These are phyloP conservation scores for Ochotona princeps DNA, from an alignment of 2,113 vertebrate genomes.

Conservation along the genomic window DNA sequence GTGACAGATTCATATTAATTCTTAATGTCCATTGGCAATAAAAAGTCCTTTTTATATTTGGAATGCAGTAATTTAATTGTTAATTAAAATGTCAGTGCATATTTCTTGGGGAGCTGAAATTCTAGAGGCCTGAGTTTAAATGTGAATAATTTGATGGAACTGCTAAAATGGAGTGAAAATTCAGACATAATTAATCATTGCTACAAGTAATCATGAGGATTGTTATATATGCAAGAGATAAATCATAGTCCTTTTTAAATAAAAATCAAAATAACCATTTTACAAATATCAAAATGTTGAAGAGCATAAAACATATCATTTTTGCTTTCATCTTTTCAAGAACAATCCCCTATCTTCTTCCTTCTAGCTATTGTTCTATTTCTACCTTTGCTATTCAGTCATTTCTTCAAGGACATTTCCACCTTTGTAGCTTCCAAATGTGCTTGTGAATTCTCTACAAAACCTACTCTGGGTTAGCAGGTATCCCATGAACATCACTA, in stretches of 20 bases:
- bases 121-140: constrained; percentile 48
- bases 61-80: constrained; percentile 56
- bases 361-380: background rate
- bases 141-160: constrained; percentile 45
- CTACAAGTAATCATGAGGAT: background rate
- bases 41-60: constrained; percentile 48
- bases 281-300: constrained; percentile 45
- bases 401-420: no score
- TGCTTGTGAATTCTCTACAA: fast-evolving
- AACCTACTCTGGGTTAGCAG: fast-evolving
- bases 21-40: constrained; percentile 31
- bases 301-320: background rate
- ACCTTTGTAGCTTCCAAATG: background rate
- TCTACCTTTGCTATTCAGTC: background rate
- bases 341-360: background rate
- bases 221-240: constrained; percentile 35
- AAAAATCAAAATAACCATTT: no score
- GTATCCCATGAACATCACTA: background rate
- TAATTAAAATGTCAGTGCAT: constrained; percentile 73
- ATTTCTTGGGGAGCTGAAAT: constrained; percentile 56
- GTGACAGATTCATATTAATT: constrained; percentile 68
- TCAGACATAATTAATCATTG: constrained; percentile 50
- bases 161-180: background rate
- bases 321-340: background rate
- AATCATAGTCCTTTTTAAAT: constrained; percentile 16